Evolutionary conservation across 2,888 invertebrate genomes (phyloP), one percentile per base, ranked within the genome.

Genomic region (Melipona bicolor): DNA sequence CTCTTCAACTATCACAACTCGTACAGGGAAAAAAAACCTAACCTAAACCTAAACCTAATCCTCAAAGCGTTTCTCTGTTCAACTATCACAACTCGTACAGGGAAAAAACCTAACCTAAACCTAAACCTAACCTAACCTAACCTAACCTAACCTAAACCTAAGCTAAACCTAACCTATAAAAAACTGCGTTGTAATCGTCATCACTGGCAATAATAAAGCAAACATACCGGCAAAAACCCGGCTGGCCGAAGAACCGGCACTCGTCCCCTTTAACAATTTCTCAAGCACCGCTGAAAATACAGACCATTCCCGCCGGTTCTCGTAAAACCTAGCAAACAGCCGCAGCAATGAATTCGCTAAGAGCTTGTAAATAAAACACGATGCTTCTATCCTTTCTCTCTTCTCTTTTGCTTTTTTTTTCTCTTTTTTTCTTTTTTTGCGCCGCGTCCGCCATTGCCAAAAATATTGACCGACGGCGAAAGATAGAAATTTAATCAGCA

Each of bases 401-500:
- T 5, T 1, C 64, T n/a, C 13, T 19, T 6, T 5, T 19, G 2
- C 59, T 2, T 32, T 32, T 43, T 3, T 5, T 0, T 43, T 11
- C 13, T 19, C 1, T 5, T 19, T 2, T 4, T 17, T 9, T 27
- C 4, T 21, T 21, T 65, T 15, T 5, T 13, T 59, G n/a, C 56
- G n/a, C 56, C 5, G 9, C 11, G 32, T 19, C 4, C 27, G 4
- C 19, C 15, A 36, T 36, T 9, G 17, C 11, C 19, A 32, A 43
- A n/a, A 59, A 24, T 50, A 68, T 68, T 68, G 68, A 67, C 32
- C 61, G 19, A 13, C 21, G 24, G 49, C 32, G 24, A 52, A 68
- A 68, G 59, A 56, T 50, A 24, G 50, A 50, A 75, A 79, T 75
- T 75, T 75, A 67, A 68, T 62, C 67, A 62, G 21, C 61, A 27